phyloP scores from a whole-genome alignment of 2,113 vertebrate genomes.

The Struthidea cinerea region DNA sequence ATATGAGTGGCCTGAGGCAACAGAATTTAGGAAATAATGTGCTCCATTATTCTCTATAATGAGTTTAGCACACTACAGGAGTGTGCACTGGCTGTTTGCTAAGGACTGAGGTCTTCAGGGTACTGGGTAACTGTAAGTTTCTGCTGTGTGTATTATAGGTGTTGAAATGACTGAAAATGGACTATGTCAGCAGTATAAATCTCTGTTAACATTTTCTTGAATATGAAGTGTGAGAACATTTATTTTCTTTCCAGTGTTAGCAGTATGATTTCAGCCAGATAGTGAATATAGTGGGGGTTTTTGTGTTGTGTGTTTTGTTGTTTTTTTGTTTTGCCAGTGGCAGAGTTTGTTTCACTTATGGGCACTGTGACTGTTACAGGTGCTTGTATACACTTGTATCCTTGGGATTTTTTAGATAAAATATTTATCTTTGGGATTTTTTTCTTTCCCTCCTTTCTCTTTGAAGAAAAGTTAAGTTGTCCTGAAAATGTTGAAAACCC shows the following conservation, averaged over 20 bases:
- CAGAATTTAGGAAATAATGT: neutral
- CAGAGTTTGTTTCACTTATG: neutral
- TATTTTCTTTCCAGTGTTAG: constrained; percentile 8
- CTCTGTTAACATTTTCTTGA: constrained; percentile 12
- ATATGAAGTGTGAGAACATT: neutral
- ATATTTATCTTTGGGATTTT: neutral
- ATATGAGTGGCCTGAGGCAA: neutral
- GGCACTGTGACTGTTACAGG: neutral
- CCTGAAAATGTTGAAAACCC: neutral
- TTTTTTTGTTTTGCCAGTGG: neutral
- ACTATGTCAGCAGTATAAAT: constrained; percentile 19
- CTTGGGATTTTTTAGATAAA: neutral
- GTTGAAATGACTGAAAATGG: constrained; percentile 44
- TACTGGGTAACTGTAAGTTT: neutral
- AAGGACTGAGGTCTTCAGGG: neutral
- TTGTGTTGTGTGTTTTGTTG: neutral
- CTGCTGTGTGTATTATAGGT: constrained; percentile 4
- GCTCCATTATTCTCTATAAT: neutral
- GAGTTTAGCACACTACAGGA: neutral
- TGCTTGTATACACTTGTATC: neutral
- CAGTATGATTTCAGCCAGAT: neutral
- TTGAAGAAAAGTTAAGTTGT: neutral
- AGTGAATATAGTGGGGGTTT: neutral
- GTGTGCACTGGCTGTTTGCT: neutral
- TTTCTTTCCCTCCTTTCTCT: neutral